Percentiles rank a stretch among this genome's conserved stretches.
phyloP scores from a whole-genome alignment of 2,113 vertebrate species.

The Rhineura floridana region DNA sequence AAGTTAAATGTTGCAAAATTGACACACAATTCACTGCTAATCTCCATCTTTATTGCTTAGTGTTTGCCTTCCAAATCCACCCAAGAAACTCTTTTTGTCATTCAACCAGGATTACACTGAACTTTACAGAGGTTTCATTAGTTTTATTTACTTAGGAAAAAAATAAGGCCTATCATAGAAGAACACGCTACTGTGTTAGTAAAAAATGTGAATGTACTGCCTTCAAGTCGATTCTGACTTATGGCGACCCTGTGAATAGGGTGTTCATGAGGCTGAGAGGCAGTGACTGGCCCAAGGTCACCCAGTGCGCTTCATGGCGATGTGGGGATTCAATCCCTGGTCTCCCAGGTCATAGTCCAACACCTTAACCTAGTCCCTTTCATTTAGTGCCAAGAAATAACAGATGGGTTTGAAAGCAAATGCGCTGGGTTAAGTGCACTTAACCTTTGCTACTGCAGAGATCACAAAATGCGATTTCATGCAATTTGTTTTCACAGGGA shows the following conservation, averaged over 20 bases:
- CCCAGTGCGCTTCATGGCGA: too few relatives aligned
- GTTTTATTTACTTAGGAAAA: constrained; percentile 28
- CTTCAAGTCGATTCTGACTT: too few relatives aligned
- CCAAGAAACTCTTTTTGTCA: constrained; percentile 11
- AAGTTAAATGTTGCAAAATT: constrained; percentile 56
- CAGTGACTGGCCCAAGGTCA: too few relatives aligned
- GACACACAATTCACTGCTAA: constrained; percentile 57
- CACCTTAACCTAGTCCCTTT: constrained; percentile 21
- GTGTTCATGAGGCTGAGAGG: too few relatives aligned
- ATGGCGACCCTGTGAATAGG: too few relatives aligned
- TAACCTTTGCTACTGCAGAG: background rate
- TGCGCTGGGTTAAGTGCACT: too few relatives aligned
- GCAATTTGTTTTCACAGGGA: background rate
- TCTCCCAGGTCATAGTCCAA: too few relatives aligned
- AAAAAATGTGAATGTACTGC: too few relatives aligned
- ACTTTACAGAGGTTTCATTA: constrained; percentile 45
- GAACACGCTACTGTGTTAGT: background rate
- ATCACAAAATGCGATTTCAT: background rate
- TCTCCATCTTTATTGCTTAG: constrained; percentile 43
- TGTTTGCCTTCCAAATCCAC: constrained; percentile 42
- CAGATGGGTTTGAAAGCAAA: too few relatives aligned
- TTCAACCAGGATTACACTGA: constrained; percentile 26
- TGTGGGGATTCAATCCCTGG: too few relatives aligned
- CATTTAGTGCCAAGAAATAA: background rate
- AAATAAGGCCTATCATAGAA: background rate